Percentiles rank a stretch among this genome's conserved stretches.
phyloP scores from a whole-genome alignment of 1,140 invertebrate species.

The Sesamia nonagrioides region DNA sequence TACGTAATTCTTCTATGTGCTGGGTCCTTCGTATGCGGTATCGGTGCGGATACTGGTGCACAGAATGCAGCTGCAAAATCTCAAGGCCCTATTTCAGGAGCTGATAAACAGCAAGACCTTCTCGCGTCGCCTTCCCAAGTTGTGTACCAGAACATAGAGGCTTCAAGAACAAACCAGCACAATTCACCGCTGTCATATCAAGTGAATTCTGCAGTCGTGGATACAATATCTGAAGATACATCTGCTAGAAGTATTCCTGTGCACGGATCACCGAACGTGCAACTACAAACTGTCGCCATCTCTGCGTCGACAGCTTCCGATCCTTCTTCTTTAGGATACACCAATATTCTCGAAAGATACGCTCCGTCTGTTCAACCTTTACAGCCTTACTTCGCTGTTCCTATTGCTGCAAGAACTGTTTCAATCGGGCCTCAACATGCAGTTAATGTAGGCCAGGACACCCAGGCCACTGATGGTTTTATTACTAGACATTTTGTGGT shows the following conservation, averaged over 20 bases:
- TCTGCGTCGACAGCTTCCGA: background rate
- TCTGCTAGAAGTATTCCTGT: background rate
- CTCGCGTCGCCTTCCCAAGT: background rate
- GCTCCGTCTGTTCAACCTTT: background rate
- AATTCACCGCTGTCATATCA: background rate
- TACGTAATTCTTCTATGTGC: constrained; percentile 11
- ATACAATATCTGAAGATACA: background rate
- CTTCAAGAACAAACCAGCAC: background rate
- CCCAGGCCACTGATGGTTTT: background rate
- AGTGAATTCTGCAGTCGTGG: background rate
- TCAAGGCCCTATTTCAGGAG: background rate
- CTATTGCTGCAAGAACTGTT: background rate
- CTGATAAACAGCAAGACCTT: background rate
- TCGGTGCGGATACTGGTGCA: background rate
- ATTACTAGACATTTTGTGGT: background rate
- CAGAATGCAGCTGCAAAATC: background rate
- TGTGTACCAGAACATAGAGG: background rate
- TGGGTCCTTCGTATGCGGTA: background rate
- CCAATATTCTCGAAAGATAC: constrained; percentile 6
- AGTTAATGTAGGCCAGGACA: background rate
- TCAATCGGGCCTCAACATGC: background rate
- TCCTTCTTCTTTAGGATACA: background rate
- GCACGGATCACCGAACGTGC: background rate
- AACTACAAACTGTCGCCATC: background rate
- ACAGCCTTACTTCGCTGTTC: background rate